Conservation (phyloP, 92 coral and sea anemone species). For the Porites divaricata region DNA sequence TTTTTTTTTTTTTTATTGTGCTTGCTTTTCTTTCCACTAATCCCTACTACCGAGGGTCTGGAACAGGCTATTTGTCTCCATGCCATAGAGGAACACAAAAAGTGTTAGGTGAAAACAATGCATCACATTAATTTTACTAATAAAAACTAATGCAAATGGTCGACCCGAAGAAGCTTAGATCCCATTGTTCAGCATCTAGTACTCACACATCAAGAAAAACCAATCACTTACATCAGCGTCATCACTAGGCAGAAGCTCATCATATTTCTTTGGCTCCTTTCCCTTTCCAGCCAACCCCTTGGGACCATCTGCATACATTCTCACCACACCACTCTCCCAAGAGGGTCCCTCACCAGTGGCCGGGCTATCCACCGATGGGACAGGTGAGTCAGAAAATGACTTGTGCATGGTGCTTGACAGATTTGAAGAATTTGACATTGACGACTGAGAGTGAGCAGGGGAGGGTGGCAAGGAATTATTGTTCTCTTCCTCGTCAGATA, state of each 20-base stretch:
- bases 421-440: conserved; percentile 75
- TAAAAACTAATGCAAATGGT: too few species aligned
- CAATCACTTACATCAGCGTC: conserved; percentile 49
- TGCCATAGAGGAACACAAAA: too few species aligned
- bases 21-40: too few species aligned
- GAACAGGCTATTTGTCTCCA: too few species aligned
- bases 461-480: conserved; percentile 67
- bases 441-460: conserved; percentile 72
- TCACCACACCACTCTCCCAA: conserved; percentile 52
- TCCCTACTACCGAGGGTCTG: too few species aligned
- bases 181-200: not conserved
- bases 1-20: too few species aligned
- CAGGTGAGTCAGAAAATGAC: conserved; percentile 70
- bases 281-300: conserved; percentile 37
- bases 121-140: too few species aligned
- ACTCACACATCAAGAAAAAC: conserved; percentile 47
- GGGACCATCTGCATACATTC: conserved; percentile 56
- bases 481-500: conserved; percentile 81
- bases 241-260: conserved; percentile 43
- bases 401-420: conserved; percentile 44
- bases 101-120: too few species aligned
- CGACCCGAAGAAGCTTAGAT: not conserved
- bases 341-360: conserved; percentile 59
- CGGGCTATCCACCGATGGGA: conserved; percentile 48
- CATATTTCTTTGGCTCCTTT: conserved; percentile 24